These are phyloP conservation scores for Augiades crinisus DNA, from an alignment of 2,888 invertebrate species.

Conservation along the genomic window DNA sequence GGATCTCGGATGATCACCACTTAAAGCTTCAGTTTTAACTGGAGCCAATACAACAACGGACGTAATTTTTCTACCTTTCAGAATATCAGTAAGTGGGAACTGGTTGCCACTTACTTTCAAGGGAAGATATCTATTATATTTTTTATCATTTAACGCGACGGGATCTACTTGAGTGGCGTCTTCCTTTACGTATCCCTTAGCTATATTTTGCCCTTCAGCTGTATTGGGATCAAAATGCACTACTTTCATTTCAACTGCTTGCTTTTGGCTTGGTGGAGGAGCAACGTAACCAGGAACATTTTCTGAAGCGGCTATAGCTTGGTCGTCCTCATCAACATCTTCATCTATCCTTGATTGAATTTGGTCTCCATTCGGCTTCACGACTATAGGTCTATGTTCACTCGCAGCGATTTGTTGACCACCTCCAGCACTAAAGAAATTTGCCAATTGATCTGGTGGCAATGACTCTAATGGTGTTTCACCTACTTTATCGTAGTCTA, in stretches of 20 bases:
- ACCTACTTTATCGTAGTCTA: conserved; percentile 94
- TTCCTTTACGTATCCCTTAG: conserved; percentile 86
- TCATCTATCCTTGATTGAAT: conserved; percentile 74
- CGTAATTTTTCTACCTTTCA: conserved; percentile 88
- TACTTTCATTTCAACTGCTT: conserved; percentile 91
- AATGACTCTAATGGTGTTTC: conserved; percentile 91
- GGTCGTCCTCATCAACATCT: conserved; percentile 71
- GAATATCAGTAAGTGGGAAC: conserved; percentile 90
- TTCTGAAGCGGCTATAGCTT: conserved; percentile 81
- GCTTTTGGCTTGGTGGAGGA: conserved; percentile 57
- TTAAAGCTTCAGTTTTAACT: conserved; percentile 85
- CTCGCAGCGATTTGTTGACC: conserved; percentile 86
- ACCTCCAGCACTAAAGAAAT: conserved; percentile 93
- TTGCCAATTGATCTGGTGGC: conserved; percentile 92
- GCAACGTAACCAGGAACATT: conserved; percentile 61
- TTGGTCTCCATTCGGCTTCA: conserved; percentile 83
- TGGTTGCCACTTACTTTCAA: conserved; percentile 92
- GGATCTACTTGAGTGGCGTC: conserved; percentile 88
- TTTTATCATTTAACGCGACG: conserved; percentile 86
- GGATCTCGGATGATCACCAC: conserved; percentile 67
- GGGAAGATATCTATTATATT: conserved; percentile 92
- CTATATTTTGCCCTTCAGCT: conserved; percentile 85
- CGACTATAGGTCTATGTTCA: conserved; percentile 85
- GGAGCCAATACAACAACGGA: conserved; percentile 93
- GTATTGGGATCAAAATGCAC: conserved; percentile 90